Evolutionary conservation across 2,113 vertebrate species (phyloP), one percentile per base, ranked within the genome.

Genomic region (Regulus satrapa): DNA sequence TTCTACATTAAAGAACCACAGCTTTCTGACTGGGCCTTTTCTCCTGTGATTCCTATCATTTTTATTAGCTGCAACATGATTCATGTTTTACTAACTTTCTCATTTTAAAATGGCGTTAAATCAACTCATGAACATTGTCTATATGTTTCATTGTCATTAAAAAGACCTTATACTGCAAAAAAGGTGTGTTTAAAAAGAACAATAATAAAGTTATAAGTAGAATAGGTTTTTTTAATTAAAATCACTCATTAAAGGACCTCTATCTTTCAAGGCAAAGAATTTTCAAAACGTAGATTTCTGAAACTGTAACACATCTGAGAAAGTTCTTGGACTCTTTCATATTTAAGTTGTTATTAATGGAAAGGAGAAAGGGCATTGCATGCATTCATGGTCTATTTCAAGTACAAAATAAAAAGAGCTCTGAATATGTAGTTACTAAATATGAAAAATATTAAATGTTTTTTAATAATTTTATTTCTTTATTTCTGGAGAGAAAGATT

Each of bases 41-140:
- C n/a, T 87, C 7, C 41, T 72, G n/a, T 56, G 52, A 85, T 85
- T 81, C 77, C 25, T 86, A 46, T 82, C 52, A 51, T 46, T 89
- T 87, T 87, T 89, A 82, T 91, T 94, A 92, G 74, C 45, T 91
- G 49, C 40, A 87, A 74, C 9, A 49, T 52, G 54, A 88, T 64
- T 90, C 29, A 89, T 73, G 21, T 92, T 94, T 90, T 68, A 92
- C 83, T 77, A 92, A 90, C 24, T 62, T 90, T 92, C 55, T 86
- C 55, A 73, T 83, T 74, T 83, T 2, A 89, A 85, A 91, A 71
- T 45, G 32, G 29, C 56, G 90, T 77, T 90, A 93, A 83, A 88
- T 62, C 81, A 88, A 26, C 88, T 83, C 63, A 83, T 92, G 90
- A 92, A 85, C 63, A 88, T 46, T 88, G 51, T 25, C 61, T 79